Conservation (phyloP, 2,888 invertebrate genomes). For the Dolomedes plantarius region DNA sequence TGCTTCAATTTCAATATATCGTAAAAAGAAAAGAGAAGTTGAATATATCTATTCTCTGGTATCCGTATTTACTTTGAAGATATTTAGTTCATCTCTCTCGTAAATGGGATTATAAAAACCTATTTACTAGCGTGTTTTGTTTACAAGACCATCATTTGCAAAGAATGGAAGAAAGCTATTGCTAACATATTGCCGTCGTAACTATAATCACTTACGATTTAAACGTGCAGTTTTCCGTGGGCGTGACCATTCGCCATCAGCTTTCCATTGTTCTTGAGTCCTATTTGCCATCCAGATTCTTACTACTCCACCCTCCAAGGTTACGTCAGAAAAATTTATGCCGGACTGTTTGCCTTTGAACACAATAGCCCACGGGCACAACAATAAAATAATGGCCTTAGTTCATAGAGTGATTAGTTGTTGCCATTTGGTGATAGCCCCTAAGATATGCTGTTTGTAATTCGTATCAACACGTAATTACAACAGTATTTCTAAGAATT, state of each 20-base stretch:
- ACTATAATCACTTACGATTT: no score
- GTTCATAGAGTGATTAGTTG: conserved; percentile 23
- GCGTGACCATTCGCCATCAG: conserved; percentile 48
- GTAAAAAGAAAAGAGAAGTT: no score
- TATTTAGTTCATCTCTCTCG: no score
- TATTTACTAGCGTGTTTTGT: no score
- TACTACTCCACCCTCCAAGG: conserved; percentile 61
- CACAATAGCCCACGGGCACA: conserved; percentile 44
- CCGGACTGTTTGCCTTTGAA: conserved; percentile 22
- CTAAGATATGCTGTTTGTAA: not conserved
- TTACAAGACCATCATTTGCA: no score
- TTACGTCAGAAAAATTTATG: conserved; percentile 63
- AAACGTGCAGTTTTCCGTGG: conserved; percentile 38
- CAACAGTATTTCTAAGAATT: not conserved
- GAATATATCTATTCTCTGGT: no score
- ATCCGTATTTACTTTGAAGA: no score
- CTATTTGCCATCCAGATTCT: conserved; percentile 36
- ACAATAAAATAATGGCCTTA: conserved; percentile 52
- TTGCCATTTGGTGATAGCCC: conserved; percentile 34
- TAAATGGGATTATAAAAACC: no score
- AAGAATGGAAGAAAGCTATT: no score
- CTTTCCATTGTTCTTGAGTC: conserved; percentile 47
- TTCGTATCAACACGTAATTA: not conserved
- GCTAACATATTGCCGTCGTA: no score
- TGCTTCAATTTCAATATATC: no score